Base-by-base conservation (phyloP, 2,113 vertebrate species). In the Corythornis cristatus region DNA sequence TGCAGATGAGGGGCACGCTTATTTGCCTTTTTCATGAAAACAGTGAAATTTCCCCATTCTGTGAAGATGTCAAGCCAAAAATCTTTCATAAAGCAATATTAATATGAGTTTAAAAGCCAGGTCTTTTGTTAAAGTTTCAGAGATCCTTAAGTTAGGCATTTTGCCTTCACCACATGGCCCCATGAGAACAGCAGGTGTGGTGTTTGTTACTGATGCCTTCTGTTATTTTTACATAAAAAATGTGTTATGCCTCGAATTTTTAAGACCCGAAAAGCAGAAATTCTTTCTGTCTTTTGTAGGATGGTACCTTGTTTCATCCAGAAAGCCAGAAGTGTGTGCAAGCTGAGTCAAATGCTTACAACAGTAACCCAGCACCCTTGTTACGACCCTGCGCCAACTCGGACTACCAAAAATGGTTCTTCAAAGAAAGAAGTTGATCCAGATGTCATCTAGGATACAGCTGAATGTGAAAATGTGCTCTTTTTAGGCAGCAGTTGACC, bases 401-500 rank as follows among this genome's bases (percentile, higher is more conserved):
- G 1, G 94, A 96, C 29, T 85, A 93, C 50, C 99, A 99, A 95
- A 98, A 98, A 92, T 99, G 99, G 99, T 98, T 98, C 96, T 99
- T 99, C 96, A 97, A 98, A 97, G 98, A 99, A 90, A 97, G 94
- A 87, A 96, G 87, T 77, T 98, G 88, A 97, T 91, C 50, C 72
- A 84, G 25, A 29, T 45, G 33, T 45, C 64, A 40, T 51, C 68
- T 77, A 26, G 8, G 46, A 64, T 54, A 26, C 29, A 42, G 72
- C 58, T 73, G 65, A 90, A 89, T 51, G 46, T 7, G 46, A 74
- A 83, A 57, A 78, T 5, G 8, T 78, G 33, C n/a, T 83, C n/a
- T 48, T 66, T 57, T 73, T 62, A 70, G 74, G 85, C 84, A 77
- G 21, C 62, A 77, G 72, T 88, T 94, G 86, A 33, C 76, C 70